Conservation (phyloP, 23 tunicate genomes). For the Phallusia fumigata region DNA sequence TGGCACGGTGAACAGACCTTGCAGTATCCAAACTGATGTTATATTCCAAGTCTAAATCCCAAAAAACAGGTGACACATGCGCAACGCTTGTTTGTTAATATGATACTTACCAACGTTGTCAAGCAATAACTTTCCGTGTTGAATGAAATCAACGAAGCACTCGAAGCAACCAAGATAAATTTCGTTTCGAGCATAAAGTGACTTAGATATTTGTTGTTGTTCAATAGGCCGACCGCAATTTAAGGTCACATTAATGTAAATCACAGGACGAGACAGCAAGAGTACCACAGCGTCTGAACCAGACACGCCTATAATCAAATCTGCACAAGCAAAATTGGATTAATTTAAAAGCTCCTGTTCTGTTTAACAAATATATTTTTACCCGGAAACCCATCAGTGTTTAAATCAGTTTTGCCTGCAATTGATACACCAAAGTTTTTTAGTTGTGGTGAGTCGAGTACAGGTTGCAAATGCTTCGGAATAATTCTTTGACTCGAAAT, state of each 20-base stretch:
- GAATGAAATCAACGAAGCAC: conserved; percentile 49
- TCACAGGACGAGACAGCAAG: conserved; percentile 64
- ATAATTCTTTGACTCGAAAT: conserved; percentile 35
- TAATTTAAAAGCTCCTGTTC: not conserved
- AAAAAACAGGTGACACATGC: not conserved
- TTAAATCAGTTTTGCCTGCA: conserved; percentile 55
- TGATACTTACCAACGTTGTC: conserved; percentile 33
- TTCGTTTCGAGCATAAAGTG: not conserved
- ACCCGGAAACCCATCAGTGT: conserved; percentile 65
- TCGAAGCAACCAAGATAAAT: conserved; percentile 30
- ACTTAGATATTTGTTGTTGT: not conserved
- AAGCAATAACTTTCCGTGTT: conserved; percentile 22
- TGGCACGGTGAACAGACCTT: no score
- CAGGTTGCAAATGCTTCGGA: conserved; percentile 11
- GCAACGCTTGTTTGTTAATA: not conserved
- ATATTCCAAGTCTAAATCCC: conserved; percentile 17
- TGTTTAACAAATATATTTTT: no score
- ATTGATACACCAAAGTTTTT: conserved; percentile 55
- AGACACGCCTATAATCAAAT: conserved; percentile 61
- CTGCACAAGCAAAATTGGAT: conserved; percentile 14
- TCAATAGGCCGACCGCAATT: not conserved
- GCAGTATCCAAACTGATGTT: conserved; percentile 4
- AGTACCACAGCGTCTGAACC: conserved; percentile 36
- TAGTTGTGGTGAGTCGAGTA: not conserved
- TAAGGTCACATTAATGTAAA: conserved; percentile 20